Percentiles rank a stretch among this genome's conserved stretches.
phyloP scores from a whole-genome alignment of 2,888 invertebrate species.

The Imbricaverruca yamaguchii region DNA sequence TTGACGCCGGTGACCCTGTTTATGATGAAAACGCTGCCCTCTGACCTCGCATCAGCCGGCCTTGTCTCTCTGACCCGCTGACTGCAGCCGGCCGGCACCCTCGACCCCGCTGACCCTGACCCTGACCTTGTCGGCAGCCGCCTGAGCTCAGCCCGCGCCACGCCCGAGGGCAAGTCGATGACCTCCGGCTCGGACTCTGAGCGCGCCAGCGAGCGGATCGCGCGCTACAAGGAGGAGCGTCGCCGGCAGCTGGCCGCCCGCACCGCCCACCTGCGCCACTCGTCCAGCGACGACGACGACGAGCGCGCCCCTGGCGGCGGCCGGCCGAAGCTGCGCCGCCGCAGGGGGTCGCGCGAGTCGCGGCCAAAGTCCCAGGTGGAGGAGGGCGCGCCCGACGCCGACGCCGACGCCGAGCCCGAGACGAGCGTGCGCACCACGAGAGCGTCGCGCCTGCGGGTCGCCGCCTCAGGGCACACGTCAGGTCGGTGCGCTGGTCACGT shows the following conservation, averaged over 20 bases:
- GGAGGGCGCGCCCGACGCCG: conserved; percentile 21
- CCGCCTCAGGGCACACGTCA: conserved; percentile 28
- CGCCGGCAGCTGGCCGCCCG: conserved; percentile 56
- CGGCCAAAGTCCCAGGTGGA: not conserved
- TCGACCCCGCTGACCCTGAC: no score
- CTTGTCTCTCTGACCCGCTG: no score
- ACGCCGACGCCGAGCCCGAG: not conserved
- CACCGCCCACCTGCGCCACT: conserved; percentile 3
- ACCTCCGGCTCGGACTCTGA: conserved; percentile 23
- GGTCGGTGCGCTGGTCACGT: not conserved
- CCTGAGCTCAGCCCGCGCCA: not conserved
- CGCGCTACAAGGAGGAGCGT: conserved; percentile 60
- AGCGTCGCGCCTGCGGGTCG: conserved; percentile 60
- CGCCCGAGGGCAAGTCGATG: conserved; percentile 16
- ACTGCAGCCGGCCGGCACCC: no score
- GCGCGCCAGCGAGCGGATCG: conserved; percentile 31
- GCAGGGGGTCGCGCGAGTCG: conserved; percentile 23
- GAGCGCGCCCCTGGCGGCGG: conserved; percentile 24
- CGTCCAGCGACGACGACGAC: conserved; percentile 26
- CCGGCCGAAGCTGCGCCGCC: conserved; percentile 8
- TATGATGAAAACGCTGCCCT: no score
- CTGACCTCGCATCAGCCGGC: no score
- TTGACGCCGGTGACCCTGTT: no score
- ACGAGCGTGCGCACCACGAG: conserved; percentile 57
- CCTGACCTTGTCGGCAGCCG: not conserved